Base-by-base conservation (phyloP, 92 coral and sea anemone species). In the Heliopora coerulea region DNA sequence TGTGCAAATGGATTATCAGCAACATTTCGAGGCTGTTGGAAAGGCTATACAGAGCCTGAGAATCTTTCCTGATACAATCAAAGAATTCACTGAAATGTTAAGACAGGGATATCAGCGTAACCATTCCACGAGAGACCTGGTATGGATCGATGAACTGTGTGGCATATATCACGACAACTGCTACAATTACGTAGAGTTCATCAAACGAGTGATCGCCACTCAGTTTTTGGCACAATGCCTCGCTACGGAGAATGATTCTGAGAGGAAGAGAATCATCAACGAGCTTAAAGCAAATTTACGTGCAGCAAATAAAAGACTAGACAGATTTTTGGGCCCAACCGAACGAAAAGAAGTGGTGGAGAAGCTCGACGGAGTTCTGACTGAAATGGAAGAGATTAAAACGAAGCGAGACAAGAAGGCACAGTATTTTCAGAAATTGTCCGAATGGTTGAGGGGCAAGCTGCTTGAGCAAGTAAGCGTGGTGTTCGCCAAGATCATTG, bases 401-500 rank as follows among this genome's bases (percentile, higher is more conserved):
- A 20, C 18, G 50, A 70, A 54, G 12, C 19, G 32, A 25, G 63
- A 52, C 13, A 70, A 70, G 30, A 52, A 33, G 33, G 32, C 20
- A 7, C 29, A 70, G 25, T 34, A 33, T 19, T 18, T 6, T 15
- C 23, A 17, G 1, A 54, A 70, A 23, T 70, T 70, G 20, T 30
- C 46, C 17, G 62, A 70, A 0, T 50, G 33, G 49, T n/a, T 70
- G 32, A 70, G 54, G 32, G 77, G 49, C 3, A 34, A 70, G 17
- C 63, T 70, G 8, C 3, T 33, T 18, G 62, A 34, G 29, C 50
- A 70, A 24, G 77, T 70, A 6, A 54, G 62, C 10, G 77, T 24
- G 30, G 60, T 70, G 5, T 70, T 70, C 54, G 77, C 62, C 3
- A 70, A 70, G 35, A 29, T 70, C 12, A 54, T 70, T 14, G 49